A percentile compares a stretch with the other conserved stretches of the same genome.
These are phyloP conservation scores for Bombylius discolor DNA, from an alignment of 2,888 invertebrate species.

Conservation along the genomic window DNA sequence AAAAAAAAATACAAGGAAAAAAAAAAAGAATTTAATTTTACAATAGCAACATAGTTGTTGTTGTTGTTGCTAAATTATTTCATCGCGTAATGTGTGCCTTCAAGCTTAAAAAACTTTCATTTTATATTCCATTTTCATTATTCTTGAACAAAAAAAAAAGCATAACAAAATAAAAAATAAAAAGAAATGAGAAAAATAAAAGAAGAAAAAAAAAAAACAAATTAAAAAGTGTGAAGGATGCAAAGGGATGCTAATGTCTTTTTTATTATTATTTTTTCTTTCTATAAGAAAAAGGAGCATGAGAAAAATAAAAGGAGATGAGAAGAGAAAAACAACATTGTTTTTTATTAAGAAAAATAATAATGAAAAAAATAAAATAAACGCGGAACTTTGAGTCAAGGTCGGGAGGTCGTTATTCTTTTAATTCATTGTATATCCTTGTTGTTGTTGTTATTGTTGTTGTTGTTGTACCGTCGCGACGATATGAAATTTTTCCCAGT, in stretches of 20 bases:
- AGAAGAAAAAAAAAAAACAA: neutral
- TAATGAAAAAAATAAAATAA: neutral
- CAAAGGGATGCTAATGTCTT: conserved; percentile 18
- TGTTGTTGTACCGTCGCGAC: conserved; percentile 15
- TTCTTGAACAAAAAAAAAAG: no score
- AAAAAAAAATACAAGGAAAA: no score
- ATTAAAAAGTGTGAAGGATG: conserved; percentile 19
- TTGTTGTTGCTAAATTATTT: no score
- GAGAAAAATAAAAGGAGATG: no score
- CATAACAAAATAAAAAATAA: neutral
- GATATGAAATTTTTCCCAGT: conserved; percentile 13
- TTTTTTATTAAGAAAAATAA: no score
- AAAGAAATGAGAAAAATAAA: neutral
- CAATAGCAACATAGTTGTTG: no score
- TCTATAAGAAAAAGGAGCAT: no score
- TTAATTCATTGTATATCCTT: conserved; percentile 17
- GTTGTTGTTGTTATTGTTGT: no score
- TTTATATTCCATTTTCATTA: neutral
- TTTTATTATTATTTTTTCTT: no score
- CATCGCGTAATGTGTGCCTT: neutral
- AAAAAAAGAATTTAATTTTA: no score
- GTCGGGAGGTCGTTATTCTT: conserved; percentile 26
- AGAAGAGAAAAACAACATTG: no score
- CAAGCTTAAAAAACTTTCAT: neutral
- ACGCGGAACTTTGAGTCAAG: conserved; percentile 17